A percentile compares a stretch with the other conserved stretches of the same genome.
Evolutionary conservation across 2,888 invertebrate species (phyloP).

Genomic region (Julus scandinavius): DNA sequence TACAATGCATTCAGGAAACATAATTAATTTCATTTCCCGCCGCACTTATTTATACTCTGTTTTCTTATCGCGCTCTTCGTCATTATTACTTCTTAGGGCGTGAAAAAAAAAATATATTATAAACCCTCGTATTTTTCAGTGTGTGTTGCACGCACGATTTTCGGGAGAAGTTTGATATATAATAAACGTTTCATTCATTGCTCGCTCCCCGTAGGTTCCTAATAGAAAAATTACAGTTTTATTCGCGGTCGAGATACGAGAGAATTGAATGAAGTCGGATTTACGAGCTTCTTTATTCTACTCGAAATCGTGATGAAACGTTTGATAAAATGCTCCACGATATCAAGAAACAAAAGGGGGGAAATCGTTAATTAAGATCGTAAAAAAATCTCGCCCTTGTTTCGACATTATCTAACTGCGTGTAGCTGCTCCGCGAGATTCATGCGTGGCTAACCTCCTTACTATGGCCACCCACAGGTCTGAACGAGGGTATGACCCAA

Average conservation of each 20-base stretch:
- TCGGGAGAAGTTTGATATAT: neutral
- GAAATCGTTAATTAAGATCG: neutral
- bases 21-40: constrained; percentile 39
- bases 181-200: neutral
- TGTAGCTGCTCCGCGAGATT: neutral
- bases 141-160: neutral
- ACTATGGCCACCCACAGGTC: neutral
- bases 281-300: constrained; percentile 25
- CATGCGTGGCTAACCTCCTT: neutral
- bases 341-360: constrained; percentile 1
- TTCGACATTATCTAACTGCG: neutral
- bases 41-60: constrained; percentile 20
- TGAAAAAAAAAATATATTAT: neutral
- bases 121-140: neutral
- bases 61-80: constrained; percentile 3
- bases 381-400: neutral
- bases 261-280: constrained; percentile 9
- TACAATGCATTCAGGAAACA: neutral
- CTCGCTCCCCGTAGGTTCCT: constrained; percentile 20
- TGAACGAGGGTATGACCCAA: neutral
- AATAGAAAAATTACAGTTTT: constrained; percentile 40
- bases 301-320: constrained; percentile 24
- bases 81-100: neutral
- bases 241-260: neutral
- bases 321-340: neutral